Percentiles rank a stretch among this genome's conserved stretches.
Evolutionary conservation across 1,140 invertebrate species (phyloP).

Genomic region (Conus betulinus): DNA sequence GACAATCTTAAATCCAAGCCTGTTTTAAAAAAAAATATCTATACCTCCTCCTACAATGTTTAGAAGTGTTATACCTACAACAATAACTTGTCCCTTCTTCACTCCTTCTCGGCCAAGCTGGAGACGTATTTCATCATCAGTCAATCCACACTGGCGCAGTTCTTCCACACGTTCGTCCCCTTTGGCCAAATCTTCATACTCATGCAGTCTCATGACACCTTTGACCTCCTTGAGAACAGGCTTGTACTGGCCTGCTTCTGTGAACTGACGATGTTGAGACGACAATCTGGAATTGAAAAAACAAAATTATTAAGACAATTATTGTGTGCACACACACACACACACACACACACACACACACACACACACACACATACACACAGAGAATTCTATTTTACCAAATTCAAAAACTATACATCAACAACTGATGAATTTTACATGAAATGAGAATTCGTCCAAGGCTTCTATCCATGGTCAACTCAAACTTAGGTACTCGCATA

Average conservation of each 20-base stretch:
- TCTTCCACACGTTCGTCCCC: slow-evolving; percentile 55
- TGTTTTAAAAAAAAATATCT: not conserved
- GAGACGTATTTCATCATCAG: slow-evolving; percentile 62
- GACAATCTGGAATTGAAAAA: slow-evolving; percentile 52
- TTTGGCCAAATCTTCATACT: slow-evolving; percentile 52
- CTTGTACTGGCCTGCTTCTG: slow-evolving; percentile 42
- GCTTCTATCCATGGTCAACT: no score
- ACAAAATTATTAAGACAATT: not conserved
- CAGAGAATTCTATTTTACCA: no score
- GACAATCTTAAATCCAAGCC: no score
- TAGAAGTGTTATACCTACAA: not conserved
- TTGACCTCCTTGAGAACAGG: slow-evolving; percentile 48
- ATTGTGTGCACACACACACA: no score
- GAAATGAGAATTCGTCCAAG: no score
- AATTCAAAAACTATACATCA: no score
- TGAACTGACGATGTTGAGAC: slow-evolving; percentile 55
- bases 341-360: no score
- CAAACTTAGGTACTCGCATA: no score
- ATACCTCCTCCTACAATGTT: not conserved
- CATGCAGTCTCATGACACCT: slow-evolving; percentile 50
- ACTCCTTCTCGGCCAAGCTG: slow-evolving; percentile 47
- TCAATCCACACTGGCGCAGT: slow-evolving; percentile 63
- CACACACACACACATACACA: no score
- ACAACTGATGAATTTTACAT: no score
- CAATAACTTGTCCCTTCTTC: not conserved